Conservation (phyloP, 2,888 invertebrate genomes). For the Conistra vaccinii region DNA sequence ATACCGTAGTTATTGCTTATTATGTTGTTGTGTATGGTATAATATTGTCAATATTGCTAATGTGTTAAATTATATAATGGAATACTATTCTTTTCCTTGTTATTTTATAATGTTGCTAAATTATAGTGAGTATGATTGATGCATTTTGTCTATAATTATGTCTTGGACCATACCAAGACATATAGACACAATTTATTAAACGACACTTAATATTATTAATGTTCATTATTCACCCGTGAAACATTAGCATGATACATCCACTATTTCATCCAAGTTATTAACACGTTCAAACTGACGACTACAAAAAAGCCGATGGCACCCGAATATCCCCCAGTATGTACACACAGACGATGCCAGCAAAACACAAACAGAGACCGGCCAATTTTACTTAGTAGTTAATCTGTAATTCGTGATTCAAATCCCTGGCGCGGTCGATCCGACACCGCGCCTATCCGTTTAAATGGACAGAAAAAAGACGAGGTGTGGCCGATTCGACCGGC, state of each 20-base stretch:
- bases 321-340: conserved; percentile 30
- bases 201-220: conserved; percentile 28
- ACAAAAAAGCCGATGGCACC: conserved; percentile 34
- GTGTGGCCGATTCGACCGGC: conserved; percentile 72
- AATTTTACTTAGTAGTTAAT: conserved; percentile 83
- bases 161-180: no score
- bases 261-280: conserved; percentile 42
- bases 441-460: conserved; percentile 82
- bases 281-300: conserved; percentile 19
- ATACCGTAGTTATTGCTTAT: no score
- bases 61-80: no score
- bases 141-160: no score
- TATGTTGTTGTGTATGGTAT: no score
- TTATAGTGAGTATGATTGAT: no score
- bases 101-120: no score
- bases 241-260: conserved; percentile 38
- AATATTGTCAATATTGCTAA: no score
- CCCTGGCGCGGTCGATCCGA: conserved; percentile 73
- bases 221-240: conserved; percentile 30
- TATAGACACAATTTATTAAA: no score
- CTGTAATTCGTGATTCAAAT: conserved; percentile 82
- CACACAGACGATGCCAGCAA: conserved; percentile 46
- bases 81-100: no score
- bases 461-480: conserved; percentile 80
- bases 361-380: conserved; percentile 64